phyloP scores from a whole-genome alignment of 1,140 invertebrate species.

The Drosophila navojoa region DNA sequence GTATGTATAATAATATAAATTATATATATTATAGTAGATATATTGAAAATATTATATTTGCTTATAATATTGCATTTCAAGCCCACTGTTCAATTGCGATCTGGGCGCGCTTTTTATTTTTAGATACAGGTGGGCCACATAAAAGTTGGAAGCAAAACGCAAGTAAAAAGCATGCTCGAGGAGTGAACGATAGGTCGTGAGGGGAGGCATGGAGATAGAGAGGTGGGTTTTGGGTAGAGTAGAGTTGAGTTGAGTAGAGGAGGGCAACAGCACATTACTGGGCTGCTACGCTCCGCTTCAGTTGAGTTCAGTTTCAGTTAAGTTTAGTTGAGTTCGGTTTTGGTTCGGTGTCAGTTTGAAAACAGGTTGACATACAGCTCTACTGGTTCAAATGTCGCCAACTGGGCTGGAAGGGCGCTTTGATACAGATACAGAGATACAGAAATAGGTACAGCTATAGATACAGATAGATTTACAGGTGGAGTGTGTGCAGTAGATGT shows the following conservation, averaged over 20 bases:
- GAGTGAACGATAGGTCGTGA: background rate
- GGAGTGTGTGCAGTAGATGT: background rate
- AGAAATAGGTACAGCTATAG: background rate
- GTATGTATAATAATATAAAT: no score
- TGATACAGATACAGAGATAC: conserved; percentile 10
- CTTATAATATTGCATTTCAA: background rate
- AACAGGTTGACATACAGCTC: conserved; percentile 74
- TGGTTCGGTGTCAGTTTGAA: conserved; percentile 55
- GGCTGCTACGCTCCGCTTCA: conserved; percentile 27
- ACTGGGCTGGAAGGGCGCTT: conserved; percentile 7
- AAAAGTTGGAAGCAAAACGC: conserved; percentile 17
- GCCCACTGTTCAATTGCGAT: conserved; percentile 7
- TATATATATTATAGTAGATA: no score
- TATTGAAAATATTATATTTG: no score
- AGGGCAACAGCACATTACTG: conserved; percentile 20
- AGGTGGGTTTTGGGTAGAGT: background rate
- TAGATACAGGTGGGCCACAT: conserved; percentile 37
- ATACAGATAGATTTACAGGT: background rate
- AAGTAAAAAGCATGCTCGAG: background rate
- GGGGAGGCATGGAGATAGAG: no score
- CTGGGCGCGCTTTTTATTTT: conserved; percentile 39
- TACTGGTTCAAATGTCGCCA: conserved; percentile 62
- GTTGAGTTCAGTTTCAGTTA: conserved; percentile 28
- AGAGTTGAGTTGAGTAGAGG: background rate
- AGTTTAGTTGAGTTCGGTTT: conserved; percentile 10